Evolutionary conservation across 2,797 vertebrate species (phyloP).

Genomic region (Alauda arvensis): DNA sequence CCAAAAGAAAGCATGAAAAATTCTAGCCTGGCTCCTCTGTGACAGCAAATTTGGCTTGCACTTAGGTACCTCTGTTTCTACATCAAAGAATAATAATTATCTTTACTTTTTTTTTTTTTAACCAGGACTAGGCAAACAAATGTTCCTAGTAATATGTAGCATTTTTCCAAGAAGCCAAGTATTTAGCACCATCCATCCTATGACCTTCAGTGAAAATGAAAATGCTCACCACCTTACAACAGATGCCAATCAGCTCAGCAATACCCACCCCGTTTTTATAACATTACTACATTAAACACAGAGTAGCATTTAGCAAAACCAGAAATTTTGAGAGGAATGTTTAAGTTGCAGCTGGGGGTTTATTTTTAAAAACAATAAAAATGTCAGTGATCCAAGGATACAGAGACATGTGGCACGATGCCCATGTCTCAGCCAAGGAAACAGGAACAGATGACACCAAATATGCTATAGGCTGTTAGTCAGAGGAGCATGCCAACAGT

Average conservation of each 20-base stretch:
- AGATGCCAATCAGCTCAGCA: not conserved
- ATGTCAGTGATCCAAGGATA: not conserved
- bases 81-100: not conserved
- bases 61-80: not conserved
- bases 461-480: conserved; percentile 40
- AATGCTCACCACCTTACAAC: not conserved
- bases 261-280: not conserved
- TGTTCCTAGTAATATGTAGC: not conserved
- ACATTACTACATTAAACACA: not conserved
- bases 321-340: not conserved
- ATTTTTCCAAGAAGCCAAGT: not conserved
- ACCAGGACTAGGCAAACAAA: not conserved
- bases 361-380: conserved; percentile 27
- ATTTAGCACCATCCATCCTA: not conserved
- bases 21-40: not conserved
- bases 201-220: not conserved
- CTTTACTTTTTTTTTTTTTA: not conserved
- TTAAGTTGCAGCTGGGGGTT: not conserved
- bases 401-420: conserved; percentile 23
- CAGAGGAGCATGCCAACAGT: not conserved
- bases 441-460: conserved; percentile 50
- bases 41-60: not conserved
- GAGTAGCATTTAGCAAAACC: not conserved
- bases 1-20: not conserved
- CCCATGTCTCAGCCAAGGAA: not conserved